Conservation (phyloP, 1,140 invertebrate species). For the Hirudo medicinalis region DNA sequence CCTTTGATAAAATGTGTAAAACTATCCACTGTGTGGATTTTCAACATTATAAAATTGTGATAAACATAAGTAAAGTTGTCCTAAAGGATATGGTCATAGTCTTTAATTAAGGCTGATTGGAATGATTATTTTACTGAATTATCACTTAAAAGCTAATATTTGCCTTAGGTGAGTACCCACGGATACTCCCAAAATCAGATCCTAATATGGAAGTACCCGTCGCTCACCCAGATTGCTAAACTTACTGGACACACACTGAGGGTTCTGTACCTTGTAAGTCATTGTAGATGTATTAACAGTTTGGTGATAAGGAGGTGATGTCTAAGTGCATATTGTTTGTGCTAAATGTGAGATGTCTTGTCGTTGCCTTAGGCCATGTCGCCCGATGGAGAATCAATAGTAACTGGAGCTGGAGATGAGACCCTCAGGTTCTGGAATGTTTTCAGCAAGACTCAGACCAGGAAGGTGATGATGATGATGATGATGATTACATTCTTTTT, state of each 20-base stretch:
- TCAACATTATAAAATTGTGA: too few relatives aligned
- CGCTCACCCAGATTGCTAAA: constrained; percentile 89
- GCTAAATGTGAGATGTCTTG: constrained; percentile 1
- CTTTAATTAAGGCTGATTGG: too few relatives aligned
- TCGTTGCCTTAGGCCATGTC: constrained; percentile 62
- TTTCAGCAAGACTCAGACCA: constrained; percentile 84
- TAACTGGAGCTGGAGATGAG: constrained; percentile 97
- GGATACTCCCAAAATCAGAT: constrained; percentile 99
- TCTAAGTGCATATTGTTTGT: neutral
- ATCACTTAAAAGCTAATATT: neutral
- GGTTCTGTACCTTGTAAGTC: constrained; percentile 71
- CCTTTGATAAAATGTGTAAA: too few relatives aligned
- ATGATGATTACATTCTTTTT: neutral
- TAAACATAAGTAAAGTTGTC: too few relatives aligned
- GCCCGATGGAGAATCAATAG: constrained; percentile 96
- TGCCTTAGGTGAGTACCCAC: constrained; percentile 71
- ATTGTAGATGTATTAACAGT: neutral
- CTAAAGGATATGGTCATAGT: too few relatives aligned
- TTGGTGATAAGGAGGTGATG: neutral
- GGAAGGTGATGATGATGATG: constrained; percentile 32
- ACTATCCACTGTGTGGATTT: too few relatives aligned
- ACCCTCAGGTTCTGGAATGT: constrained; percentile 98
- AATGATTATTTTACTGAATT: neutral
- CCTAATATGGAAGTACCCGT: constrained; percentile 97
- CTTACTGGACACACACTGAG: constrained; percentile 93